phyloP scores from a whole-genome alignment of 2,797 vertebrate genomes.

The Sarcophilus harrisii region DNA sequence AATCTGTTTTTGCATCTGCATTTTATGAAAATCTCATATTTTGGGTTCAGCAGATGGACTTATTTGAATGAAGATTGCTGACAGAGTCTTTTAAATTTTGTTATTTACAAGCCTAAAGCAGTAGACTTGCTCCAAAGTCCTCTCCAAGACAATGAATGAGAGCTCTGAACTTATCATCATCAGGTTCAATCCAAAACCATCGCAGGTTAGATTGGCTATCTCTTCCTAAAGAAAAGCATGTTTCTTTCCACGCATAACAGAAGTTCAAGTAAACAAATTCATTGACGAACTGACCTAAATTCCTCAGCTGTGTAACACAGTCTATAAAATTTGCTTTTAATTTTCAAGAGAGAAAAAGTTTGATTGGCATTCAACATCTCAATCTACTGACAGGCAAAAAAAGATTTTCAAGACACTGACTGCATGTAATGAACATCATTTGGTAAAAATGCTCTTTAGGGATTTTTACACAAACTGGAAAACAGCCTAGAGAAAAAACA shows the following conservation, averaged over 20 bases:
- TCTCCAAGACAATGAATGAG: constrained; percentile 39
- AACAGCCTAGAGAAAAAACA: constrained; percentile 31
- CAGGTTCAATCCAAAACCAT: not conserved
- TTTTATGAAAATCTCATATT: constrained; percentile 83
- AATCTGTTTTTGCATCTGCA: constrained; percentile 80
- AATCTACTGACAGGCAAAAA: not conserved
- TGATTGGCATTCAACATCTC: constrained; percentile 26
- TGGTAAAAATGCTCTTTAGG: not conserved
- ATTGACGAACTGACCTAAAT: constrained; percentile 29
- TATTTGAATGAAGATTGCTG: constrained; percentile 71
- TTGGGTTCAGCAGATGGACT: constrained; percentile 78
- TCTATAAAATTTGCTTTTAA: constrained; percentile 52
- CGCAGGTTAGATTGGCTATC: not conserved
- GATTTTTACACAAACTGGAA: constrained; percentile 19
- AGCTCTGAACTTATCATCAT: not conserved
- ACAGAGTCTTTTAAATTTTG: constrained; percentile 57
- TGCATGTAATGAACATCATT: not conserved
- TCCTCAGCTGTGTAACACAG: constrained; percentile 43
- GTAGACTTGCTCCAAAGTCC: constrained; percentile 21
- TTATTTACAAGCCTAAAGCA: constrained; percentile 37
- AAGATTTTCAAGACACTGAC: not conserved
- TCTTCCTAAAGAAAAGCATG: constrained; percentile 7
- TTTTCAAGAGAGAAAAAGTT: constrained; percentile 54
- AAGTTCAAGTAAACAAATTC: not conserved
- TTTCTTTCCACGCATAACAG: not conserved